phyloP scores from a whole-genome alignment of 2,113 vertebrate species.

The Camelus bactrianus region DNA sequence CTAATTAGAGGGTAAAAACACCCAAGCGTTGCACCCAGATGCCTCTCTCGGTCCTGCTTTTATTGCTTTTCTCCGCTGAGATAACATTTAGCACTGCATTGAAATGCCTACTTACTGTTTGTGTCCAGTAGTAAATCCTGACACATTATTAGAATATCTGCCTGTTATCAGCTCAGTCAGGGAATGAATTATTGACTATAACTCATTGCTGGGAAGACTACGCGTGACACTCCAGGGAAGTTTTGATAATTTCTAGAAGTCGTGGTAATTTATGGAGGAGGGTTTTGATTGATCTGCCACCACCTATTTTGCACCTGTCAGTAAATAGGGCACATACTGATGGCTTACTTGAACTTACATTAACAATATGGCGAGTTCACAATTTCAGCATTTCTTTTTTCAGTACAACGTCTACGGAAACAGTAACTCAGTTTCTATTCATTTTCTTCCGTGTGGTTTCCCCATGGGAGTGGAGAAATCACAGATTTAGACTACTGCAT shows the following conservation, averaged over 20 bases:
- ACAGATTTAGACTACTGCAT: conserved; percentile 41
- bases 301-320: conserved; percentile 79
- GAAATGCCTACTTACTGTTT: conserved; percentile 82
- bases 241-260: conserved; percentile 82
- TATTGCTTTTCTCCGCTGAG: conserved; percentile 76
- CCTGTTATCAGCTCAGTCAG: conserved; percentile 78
- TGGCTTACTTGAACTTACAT: conserved; percentile 66
- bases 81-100: conserved; percentile 82
- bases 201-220: conserved; percentile 77
- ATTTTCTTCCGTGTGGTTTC: conserved; percentile 53
- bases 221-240: conserved; percentile 79
- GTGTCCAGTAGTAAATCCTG: conserved; percentile 85
- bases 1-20: conserved; percentile 80
- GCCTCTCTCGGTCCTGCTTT: conserved; percentile 76
- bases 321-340: conserved; percentile 78
- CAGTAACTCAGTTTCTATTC: conserved; percentile 50
- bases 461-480: neutral
- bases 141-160: conserved; percentile 84
- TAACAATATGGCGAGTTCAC: conserved; percentile 55
- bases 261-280: conserved; percentile 78
- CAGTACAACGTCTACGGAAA: conserved; percentile 42
- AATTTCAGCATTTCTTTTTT: conserved; percentile 46
- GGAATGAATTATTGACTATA: conserved; percentile 87
- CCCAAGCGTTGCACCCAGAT: conserved; percentile 62
- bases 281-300: conserved; percentile 71